phyloP scores from a whole-genome alignment of 2,888 invertebrate genomes.

The Pardosa pseudoannulata region DNA sequence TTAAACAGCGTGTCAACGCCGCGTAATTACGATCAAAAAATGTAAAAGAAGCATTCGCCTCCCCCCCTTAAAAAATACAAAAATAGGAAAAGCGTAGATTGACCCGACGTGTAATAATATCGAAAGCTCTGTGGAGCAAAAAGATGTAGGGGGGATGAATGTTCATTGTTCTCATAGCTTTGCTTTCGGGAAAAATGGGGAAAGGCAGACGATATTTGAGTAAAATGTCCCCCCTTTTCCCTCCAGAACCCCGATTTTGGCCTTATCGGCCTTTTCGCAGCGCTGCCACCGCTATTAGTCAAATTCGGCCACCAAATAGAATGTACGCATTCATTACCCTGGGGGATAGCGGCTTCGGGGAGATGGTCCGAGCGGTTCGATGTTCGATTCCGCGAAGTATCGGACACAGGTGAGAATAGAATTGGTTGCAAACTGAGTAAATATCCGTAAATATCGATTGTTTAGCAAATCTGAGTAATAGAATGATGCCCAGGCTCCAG shows the following conservation, averaged over 20 bases:
- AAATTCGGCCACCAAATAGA: constrained; percentile 54
- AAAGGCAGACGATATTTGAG: not conserved
- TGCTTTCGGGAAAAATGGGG: not conserved
- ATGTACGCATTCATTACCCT: not conserved
- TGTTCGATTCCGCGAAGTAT: not conserved
- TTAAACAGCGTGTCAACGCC: constrained; percentile 45
- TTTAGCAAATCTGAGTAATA: not conserved
- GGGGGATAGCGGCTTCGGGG: not conserved
- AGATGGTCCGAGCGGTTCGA: not conserved
- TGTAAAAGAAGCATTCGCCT: not conserved
- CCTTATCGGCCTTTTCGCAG: constrained; percentile 63
- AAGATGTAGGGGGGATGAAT: not conserved
- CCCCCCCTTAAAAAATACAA: constrained; percentile 7
- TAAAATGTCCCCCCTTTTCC: not conserved
- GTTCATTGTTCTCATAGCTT: not conserved
- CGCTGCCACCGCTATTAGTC: constrained; percentile 68
- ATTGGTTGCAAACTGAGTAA: not conserved
- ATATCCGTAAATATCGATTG: not conserved
- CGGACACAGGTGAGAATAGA: constrained; percentile 3
- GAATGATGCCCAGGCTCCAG: no score
- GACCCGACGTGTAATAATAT: constrained; percentile 49
- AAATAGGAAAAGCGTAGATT: constrained; percentile 27
- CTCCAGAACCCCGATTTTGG: constrained; percentile 18
- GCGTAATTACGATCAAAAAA: constrained; percentile 54
- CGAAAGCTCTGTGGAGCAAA: constrained; percentile 27